Evolutionary conservation across 2,797 vertebrate genomes (phyloP), one percentile per base, ranked within the genome.

Genomic region (Sebastes glaucus): DNA sequence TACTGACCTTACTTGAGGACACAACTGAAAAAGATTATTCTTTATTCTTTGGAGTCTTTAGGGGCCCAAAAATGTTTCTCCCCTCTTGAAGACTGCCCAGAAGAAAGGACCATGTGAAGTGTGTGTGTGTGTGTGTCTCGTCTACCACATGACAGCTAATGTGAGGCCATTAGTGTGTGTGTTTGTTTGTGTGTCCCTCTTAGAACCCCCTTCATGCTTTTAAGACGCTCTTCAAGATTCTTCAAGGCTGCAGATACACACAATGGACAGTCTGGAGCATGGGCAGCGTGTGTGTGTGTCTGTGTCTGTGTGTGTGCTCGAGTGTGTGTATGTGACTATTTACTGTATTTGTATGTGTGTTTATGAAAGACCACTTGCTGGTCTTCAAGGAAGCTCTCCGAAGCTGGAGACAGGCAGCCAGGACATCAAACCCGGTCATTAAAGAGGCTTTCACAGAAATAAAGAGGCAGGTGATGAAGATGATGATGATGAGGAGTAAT

Each of bases 381-480:
- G 88, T 93, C 93, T 96, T 97, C 94, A 96, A 95, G 97, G 95
- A 94, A 90, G 92, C 96, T 94, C 88, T 93, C 92, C 91, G 76
- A 92, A 88, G 89, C 89, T 91, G 81, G 83, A 96, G 93, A 96
- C 88, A 93, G 94, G 93, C 92, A 92, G 93, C 90, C 63, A 84
- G 72, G 83, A 95, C 95, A 95, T 93, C 93, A 95, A 95, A 78
- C 83, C 80, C 76, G 79, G 91, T 93, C 94, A 92, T 94, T 97
- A 96, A 96, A 92, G 83, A 90, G 83, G 89, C 90, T 93, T 90
- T 93, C 89, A 89, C 71, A 66, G 68, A 93, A 91, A 90, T 84
- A 91, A 89, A 92, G 71, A 87, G 71, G 83, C 71, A 83, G 73
- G 76, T 74, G 93, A 91, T 84, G 92, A 94, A 77, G 89, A 92